A percentile compares a stretch with the other conserved stretches of the same genome.
Conservation (phyloP, 64 coral and sea anemone species). For the Dendrophyllia cribrosa region DNA sequence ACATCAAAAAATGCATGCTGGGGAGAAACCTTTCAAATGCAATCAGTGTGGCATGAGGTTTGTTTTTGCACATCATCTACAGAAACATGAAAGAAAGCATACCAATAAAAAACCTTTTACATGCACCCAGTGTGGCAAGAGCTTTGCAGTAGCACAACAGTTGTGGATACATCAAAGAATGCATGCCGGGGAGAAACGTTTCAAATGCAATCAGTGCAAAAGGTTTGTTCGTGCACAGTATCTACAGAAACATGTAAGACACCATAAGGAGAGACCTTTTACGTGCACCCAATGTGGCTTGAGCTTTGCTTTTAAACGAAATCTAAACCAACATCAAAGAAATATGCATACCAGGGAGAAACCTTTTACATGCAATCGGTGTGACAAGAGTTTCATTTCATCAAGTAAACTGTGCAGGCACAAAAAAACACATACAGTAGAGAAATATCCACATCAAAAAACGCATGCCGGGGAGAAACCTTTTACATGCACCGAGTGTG, state of each 20-base stretch:
- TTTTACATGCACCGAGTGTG: not conserved
- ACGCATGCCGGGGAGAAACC: not conserved
- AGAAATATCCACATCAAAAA: too few species aligned
- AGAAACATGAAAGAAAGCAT: too few species aligned
- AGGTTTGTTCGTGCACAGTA: not conserved
- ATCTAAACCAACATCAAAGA: too few species aligned
- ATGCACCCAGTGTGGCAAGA: not conserved
- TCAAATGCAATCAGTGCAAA: not conserved
- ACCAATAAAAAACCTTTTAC: not conserved
- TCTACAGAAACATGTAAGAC: too few species aligned
- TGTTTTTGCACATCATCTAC: too few species aligned
- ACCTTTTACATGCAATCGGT: too few species aligned
- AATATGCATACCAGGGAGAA: too few species aligned
- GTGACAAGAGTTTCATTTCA: too few species aligned
- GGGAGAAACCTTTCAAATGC: not conserved
- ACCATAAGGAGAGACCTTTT: not conserved
- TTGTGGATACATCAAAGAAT: not conserved
- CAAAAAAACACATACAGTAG: not conserved
- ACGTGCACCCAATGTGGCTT: too few species aligned
- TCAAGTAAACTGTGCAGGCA: not conserved
- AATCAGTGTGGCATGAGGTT: too few species aligned
- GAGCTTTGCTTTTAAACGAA: too few species aligned
- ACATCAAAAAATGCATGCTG: conserved; percentile 7
- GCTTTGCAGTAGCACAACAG: not conserved
- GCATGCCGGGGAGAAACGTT: not conserved